Percentiles rank a stretch among this genome's conserved stretches.
Conservation (phyloP, 2,113 vertebrate genomes). For the Passer montanus region DNA sequence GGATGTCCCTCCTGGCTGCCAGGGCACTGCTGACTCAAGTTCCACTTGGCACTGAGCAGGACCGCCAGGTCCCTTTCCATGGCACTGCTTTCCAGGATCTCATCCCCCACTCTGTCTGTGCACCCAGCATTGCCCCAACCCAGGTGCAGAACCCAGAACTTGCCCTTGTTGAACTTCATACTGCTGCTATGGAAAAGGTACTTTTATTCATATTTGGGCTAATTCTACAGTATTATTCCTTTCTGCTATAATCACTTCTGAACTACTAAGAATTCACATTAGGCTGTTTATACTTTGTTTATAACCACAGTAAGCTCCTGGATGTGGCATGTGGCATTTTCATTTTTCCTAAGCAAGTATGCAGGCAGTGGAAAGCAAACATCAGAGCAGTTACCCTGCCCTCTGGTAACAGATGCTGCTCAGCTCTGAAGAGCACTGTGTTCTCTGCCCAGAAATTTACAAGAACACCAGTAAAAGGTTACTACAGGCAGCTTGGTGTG, state of each 20-base stretch:
- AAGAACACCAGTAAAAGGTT: background rate
- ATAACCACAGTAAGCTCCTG: background rate
- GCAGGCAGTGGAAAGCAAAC: background rate
- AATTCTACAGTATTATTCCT: background rate
- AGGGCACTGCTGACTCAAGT: background rate
- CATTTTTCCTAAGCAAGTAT: background rate
- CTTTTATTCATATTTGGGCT: background rate
- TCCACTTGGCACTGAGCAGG: fast-evolving
- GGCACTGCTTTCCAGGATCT: background rate
- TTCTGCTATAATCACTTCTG: background rate
- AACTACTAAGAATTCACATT: background rate
- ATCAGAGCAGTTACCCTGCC: background rate
- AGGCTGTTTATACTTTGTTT: background rate
- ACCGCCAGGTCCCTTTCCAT: too few relatives aligned
- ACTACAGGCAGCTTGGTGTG: fast-evolving
- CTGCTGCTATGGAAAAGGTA: background rate
- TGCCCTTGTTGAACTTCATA: background rate
- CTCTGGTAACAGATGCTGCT: background rate
- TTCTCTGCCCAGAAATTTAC: background rate
- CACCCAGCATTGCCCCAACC: fast-evolving
- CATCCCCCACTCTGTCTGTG: fast-evolving
- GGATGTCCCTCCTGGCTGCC: background rate
- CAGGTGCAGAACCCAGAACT: fast-evolving
- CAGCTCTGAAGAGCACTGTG: background rate
- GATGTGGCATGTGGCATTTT: fast-evolving